Conservation (phyloP, 2,797 vertebrate species). For the Lithobates sylvaticus region DNA sequence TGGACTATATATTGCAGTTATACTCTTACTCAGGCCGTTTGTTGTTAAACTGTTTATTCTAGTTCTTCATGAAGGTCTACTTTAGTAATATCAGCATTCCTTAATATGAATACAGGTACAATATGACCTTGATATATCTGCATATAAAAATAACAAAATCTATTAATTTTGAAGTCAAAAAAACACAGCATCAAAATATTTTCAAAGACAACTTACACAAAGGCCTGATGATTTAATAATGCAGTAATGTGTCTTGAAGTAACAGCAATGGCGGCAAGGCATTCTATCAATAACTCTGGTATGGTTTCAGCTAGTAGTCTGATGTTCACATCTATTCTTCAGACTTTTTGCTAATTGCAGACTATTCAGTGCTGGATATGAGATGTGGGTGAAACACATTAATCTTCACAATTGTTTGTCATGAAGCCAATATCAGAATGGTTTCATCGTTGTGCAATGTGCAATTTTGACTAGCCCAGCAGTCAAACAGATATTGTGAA, state of each 20-base stretch:
- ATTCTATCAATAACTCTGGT: slow-evolving; percentile 20
- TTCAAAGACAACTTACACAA: neutral
- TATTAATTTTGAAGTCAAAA: slow-evolving; percentile 1
- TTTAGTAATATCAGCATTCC: no score
- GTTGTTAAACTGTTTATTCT: no score
- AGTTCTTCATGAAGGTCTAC: no score
- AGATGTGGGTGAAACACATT: slow-evolving; percentile 26
- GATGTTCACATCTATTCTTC: slow-evolving; percentile 12
- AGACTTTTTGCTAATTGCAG: slow-evolving; percentile 31
- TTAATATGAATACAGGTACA: no score
- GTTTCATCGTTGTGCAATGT: slow-evolving; percentile 18
- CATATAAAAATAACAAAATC: no score
- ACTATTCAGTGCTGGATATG: neutral
- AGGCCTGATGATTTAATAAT: slow-evolving; percentile 13
- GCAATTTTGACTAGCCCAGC: neutral
- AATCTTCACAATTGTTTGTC: slow-evolving; percentile 36
- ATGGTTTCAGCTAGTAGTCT: slow-evolving; percentile 11
- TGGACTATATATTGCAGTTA: no score
- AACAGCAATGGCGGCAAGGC: neutral
- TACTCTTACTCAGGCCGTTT: no score
- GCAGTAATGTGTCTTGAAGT: neutral
- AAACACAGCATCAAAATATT: neutral
- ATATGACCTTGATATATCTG: no score
- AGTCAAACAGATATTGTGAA: slow-evolving; percentile 18
- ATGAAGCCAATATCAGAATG: slow-evolving; percentile 16